Percentiles rank a stretch among this genome's conserved stretches.
Evolutionary conservation across 1,140 invertebrate species (phyloP).

Genomic region (Triops longicaudatus): DNA sequence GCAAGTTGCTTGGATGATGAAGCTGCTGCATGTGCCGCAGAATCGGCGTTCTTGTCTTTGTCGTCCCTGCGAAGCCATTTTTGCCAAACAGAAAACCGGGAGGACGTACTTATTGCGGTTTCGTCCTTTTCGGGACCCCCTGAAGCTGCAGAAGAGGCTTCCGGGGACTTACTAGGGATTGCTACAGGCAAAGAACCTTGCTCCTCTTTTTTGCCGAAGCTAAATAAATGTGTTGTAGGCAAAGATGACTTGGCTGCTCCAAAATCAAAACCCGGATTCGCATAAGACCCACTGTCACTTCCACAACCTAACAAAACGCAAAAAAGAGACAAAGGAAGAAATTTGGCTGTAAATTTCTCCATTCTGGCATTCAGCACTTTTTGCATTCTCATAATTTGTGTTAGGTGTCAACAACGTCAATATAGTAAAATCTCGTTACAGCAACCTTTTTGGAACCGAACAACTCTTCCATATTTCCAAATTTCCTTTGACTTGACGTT

Average conservation of each 20-base stretch:
- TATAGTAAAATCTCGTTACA: too few species aligned
- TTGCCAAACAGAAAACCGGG: conserved; percentile 51
- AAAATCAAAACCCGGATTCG: neutral
- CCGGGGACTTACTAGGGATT: neutral
- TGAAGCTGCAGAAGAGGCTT: neutral
- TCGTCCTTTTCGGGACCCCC: neutral
- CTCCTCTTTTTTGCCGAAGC: neutral
- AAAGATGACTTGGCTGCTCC: neutral
- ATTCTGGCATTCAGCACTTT: too few species aligned
- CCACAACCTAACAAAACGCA: neutral
- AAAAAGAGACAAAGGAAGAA: neutral
- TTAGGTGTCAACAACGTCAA: too few species aligned
- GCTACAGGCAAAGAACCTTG: neutral
- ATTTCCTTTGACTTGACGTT: too few species aligned
- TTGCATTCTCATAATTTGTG: too few species aligned
- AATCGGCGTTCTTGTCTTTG: conserved; percentile 35
- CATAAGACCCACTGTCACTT: neutral
- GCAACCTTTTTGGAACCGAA: too few species aligned
- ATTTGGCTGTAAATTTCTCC: neutral
- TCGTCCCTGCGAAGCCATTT: conserved; percentile 61
- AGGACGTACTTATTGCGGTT: neutral
- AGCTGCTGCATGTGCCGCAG: conserved; percentile 20
- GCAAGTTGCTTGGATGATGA: conserved; percentile 3
- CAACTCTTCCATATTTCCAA: too few species aligned
- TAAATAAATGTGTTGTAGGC: neutral